Conservation (phyloP, 2,113 vertebrate genomes). For the Xiphophorus couchianus region DNA sequence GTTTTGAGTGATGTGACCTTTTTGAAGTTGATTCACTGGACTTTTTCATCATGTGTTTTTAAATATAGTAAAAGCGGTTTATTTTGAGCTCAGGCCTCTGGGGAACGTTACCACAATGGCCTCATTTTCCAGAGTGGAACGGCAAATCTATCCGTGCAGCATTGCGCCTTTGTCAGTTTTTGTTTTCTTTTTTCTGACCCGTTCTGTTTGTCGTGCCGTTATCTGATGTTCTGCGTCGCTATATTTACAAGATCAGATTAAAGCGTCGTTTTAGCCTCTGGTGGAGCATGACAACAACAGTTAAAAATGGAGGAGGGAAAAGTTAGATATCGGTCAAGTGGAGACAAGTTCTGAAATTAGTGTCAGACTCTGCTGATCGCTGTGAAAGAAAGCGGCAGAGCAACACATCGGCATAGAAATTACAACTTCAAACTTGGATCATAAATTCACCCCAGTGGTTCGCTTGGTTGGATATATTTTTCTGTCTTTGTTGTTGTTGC, state of each 20-base stretch:
- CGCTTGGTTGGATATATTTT: not conserved
- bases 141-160: constrained; percentile 47
- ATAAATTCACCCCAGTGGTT: not conserved
- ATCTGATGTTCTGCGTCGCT: constrained; percentile 45
- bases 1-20: constrained; percentile 52
- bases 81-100: constrained; percentile 64
- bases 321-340: constrained; percentile 37
- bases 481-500: not conserved
- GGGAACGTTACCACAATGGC: constrained; percentile 73
- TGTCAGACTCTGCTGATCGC: not conserved
- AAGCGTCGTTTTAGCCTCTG: constrained; percentile 36
- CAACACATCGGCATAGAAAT: not conserved
- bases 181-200: constrained; percentile 18
- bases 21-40: constrained; percentile 42
- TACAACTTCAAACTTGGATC: not conserved
- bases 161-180: constrained; percentile 58
- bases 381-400: not conserved
- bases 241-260: constrained; percentile 54
- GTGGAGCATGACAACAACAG: constrained; percentile 31
- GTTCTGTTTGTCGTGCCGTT: constrained; percentile 33
- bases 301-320: constrained; percentile 46
- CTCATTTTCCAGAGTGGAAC: constrained; percentile 59
- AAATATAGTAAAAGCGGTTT: constrained; percentile 71
- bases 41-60: constrained; percentile 65
- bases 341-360: constrained; percentile 13